Percentiles rank a stretch among this genome's conserved stretches.
phyloP scores from a whole-genome alignment of 2,113 vertebrate genomes.

The Stegastes partitus region DNA sequence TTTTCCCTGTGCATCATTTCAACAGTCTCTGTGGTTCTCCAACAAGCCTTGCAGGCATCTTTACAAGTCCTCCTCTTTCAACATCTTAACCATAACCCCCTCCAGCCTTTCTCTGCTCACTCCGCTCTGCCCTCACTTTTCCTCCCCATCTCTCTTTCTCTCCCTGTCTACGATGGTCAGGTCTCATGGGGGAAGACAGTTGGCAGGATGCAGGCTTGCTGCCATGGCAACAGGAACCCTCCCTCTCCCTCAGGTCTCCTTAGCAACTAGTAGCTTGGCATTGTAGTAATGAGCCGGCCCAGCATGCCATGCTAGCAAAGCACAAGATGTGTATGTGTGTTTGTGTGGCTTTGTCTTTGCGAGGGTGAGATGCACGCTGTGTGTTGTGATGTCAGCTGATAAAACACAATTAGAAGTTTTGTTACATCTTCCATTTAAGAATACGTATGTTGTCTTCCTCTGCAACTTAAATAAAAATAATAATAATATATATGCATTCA shows the following conservation, averaged over 20 bases:
- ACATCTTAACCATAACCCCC: constrained; percentile 71
- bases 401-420: constrained; percentile 23
- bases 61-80: constrained; percentile 66
- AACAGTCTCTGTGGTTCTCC: constrained; percentile 62
- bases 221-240: constrained; percentile 88
- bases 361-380: constrained; percentile 37
- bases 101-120: constrained; percentile 56
- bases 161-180: constrained; percentile 80
- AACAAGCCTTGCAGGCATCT: constrained; percentile 50
- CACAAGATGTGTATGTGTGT: constrained; percentile 56
- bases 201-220: constrained; percentile 87
- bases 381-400: constrained; percentile 43
- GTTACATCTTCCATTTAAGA: neutral
- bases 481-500: constrained; percentile 4
- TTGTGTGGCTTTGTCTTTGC: constrained; percentile 52
- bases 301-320: constrained; percentile 78
- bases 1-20: constrained; percentile 63
- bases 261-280: constrained; percentile 88
- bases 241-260: constrained; percentile 88
- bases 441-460: neutral
- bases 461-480: too few species aligned
- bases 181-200: constrained; percentile 85
- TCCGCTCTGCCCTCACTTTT: constrained; percentile 58
- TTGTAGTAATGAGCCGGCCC: constrained; percentile 86
- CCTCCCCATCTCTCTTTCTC: constrained; percentile 61